phyloP scores from a whole-genome alignment of 2,797 vertebrate species.

The Bradypodion pumilum region DNA sequence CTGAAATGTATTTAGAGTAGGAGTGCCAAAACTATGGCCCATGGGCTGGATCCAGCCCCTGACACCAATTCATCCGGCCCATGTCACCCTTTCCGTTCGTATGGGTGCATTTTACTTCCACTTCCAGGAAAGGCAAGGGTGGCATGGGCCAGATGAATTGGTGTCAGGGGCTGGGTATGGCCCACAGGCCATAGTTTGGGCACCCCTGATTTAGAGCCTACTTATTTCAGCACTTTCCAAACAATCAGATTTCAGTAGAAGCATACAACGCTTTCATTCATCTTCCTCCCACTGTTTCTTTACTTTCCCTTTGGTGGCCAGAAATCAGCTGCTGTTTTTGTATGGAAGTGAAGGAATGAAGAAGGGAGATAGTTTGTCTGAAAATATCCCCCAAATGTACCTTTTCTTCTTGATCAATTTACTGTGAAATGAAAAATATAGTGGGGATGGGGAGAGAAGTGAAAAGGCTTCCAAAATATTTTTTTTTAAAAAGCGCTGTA shows the following conservation, averaged over 20 bases:
- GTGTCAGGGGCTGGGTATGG: too few species aligned
- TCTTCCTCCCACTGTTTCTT: neutral
- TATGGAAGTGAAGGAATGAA: slow-evolving; percentile 19
- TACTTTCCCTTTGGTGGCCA: neutral
- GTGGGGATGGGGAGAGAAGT: neutral
- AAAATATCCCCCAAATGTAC: slow-evolving; percentile 43
- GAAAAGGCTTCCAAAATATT: slow-evolving; percentile 9
- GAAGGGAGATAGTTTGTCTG: slow-evolving; percentile 15
- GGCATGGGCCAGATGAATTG: too few species aligned
- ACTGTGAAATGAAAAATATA: neutral
- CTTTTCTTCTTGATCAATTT: slow-evolving; percentile 39
- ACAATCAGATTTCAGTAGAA: neutral
- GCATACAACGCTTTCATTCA: neutral
- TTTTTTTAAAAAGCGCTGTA: neutral
- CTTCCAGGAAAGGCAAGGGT: too few species aligned
- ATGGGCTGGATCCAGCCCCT: too few species aligned
- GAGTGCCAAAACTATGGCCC: too few species aligned
- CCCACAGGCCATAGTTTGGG: too few species aligned
- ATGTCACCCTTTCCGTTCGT: too few species aligned
- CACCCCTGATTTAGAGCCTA: slow-evolving; percentile 33
- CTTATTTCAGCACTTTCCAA: slow-evolving; percentile 18
- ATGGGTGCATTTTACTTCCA: too few species aligned
- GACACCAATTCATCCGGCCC: too few species aligned
- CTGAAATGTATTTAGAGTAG: slow-evolving; percentile 18
- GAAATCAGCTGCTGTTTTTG: slow-evolving; percentile 26